A percentile compares a stretch with the other conserved stretches of the same genome.
These are phyloP conservation scores for Hippocampus guttulatus DNA, from an alignment of 2,113 vertebrate genomes.

Conservation along the genomic window DNA sequence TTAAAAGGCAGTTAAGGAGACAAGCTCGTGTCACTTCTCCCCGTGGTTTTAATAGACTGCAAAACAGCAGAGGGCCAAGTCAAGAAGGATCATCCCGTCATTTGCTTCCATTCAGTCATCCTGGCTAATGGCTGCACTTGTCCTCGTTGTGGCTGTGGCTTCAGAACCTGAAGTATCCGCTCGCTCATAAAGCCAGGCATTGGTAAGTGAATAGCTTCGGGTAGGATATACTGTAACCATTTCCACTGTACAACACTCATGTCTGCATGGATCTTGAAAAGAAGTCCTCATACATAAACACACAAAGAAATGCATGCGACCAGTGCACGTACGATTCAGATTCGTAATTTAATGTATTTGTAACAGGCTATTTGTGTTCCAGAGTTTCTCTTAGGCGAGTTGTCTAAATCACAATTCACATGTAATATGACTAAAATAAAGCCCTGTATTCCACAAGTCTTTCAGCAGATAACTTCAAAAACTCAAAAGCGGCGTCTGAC, in stretches of 20 bases:
- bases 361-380: no score
- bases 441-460: background rate
- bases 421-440: background rate
- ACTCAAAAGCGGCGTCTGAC: no score
- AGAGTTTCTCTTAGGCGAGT: no score
- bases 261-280: background rate
- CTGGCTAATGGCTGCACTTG: slow-evolving; percentile 47
- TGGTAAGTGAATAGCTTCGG: slow-evolving; percentile 9
- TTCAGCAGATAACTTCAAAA: background rate
- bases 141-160: slow-evolving; percentile 21
- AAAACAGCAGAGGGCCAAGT: slow-evolving; percentile 66
- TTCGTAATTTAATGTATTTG: no score
- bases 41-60: slow-evolving; percentile 67
- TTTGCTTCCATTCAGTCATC: slow-evolving; percentile 47
- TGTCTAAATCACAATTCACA: background rate
- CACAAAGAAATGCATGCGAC: background rate
- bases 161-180: slow-evolving; percentile 16
- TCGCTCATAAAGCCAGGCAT: slow-evolving; percentile 3
- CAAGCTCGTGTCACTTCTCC: slow-evolving; percentile 67
- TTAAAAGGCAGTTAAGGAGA: slow-evolving; percentile 74
- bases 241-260: background rate
- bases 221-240: background rate
- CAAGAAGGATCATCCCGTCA: slow-evolving; percentile 58
- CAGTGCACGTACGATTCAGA: background rate
- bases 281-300: slow-evolving; percentile 22